These are phyloP conservation scores for Opisthograptis luteolata DNA, from an alignment of 2,888 invertebrate species.

Conservation along the genomic window DNA sequence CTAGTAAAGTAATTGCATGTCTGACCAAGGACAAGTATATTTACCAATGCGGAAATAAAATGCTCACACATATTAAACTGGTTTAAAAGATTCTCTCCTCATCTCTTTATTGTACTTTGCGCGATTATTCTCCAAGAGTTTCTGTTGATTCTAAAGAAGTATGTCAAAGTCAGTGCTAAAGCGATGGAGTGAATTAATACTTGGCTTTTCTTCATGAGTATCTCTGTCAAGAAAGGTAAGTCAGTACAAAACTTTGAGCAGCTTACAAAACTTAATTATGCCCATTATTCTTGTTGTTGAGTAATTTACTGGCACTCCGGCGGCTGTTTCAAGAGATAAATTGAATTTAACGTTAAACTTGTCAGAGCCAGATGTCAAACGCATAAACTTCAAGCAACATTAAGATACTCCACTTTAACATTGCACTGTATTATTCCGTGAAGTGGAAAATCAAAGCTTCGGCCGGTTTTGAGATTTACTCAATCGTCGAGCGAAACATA, in stretches of 20 bases:
- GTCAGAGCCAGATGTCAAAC: constrained; percentile 51
- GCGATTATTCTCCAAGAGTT: not conserved
- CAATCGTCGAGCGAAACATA: not conserved
- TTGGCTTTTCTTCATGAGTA: constrained; percentile 27
- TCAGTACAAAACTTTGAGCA: constrained; percentile 31
- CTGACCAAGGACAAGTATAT: too few relatives aligned
- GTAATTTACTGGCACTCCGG: constrained; percentile 43
- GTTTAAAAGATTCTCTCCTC: too few relatives aligned
- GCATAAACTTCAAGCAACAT: constrained; percentile 43
- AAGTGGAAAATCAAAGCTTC: constrained; percentile 30
- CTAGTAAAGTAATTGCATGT: too few relatives aligned
- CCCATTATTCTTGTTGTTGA: constrained; percentile 42
- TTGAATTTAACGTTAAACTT: constrained; percentile 50
- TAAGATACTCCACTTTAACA: constrained; percentile 40
- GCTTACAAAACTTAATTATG: constrained; percentile 42
- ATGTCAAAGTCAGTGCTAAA: constrained; percentile 1
- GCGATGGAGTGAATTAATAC: not conserved
- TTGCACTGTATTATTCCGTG: constrained; percentile 25
- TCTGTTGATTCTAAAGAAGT: not conserved
- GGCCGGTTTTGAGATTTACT: constrained; percentile 11
- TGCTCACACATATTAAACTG: not conserved
- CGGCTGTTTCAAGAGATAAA: constrained; percentile 46
- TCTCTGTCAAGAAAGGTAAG: constrained; percentile 28
- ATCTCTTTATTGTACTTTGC: too few relatives aligned
- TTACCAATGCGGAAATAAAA: constrained; percentile 5